A percentile compares a stretch with the other conserved stretches of the same genome.
These are phyloP conservation scores for Anolis apletophallus DNA, from an alignment of 2,797 vertebrate species.

Conservation along the genomic window DNA sequence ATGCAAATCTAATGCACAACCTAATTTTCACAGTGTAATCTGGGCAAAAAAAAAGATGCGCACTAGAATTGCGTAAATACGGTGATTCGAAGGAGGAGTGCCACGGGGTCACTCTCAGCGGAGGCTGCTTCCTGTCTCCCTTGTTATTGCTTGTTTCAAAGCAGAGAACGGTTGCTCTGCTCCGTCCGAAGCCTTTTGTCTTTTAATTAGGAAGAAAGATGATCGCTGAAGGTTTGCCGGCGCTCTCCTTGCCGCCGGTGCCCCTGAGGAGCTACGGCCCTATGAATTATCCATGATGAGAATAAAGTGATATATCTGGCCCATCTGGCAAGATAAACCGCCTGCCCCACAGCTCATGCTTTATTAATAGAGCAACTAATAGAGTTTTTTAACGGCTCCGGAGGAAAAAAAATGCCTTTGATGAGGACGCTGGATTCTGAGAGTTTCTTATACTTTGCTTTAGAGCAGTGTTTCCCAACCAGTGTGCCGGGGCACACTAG, in stretches of 20 bases:
- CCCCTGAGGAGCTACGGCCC: not conserved
- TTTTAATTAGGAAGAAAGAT: slow-evolving; percentile 36
- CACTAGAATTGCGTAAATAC: too few relatives aligned
- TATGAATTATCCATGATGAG: not conserved
- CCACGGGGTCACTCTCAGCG: not conserved
- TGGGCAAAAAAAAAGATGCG: too few relatives aligned
- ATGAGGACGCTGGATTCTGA: not conserved
- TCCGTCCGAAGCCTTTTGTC: not conserved
- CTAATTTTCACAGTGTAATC: too few relatives aligned
- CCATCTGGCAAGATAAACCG: slow-evolving; percentile 3
- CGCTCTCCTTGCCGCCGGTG: not conserved
- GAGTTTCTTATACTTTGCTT: not conserved
- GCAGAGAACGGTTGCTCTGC: not conserved
- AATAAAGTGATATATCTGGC: not conserved
- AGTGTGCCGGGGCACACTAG: too few relatives aligned
- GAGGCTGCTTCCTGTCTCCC: not conserved
- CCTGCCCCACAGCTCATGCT: slow-evolving; percentile 23
- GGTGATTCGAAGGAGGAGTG: too few relatives aligned
- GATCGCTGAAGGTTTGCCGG: slow-evolving; percentile 4
- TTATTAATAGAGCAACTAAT: slow-evolving; percentile 38
- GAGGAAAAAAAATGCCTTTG: not conserved
- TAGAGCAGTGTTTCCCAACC: too few relatives aligned
- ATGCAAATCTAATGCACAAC: too few relatives aligned
- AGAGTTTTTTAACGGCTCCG: not conserved
- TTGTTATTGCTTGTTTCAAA: not conserved